These are phyloP conservation scores for Dryococelus australis DNA, from an alignment of 2,888 invertebrate species.

Conservation along the genomic window DNA sequence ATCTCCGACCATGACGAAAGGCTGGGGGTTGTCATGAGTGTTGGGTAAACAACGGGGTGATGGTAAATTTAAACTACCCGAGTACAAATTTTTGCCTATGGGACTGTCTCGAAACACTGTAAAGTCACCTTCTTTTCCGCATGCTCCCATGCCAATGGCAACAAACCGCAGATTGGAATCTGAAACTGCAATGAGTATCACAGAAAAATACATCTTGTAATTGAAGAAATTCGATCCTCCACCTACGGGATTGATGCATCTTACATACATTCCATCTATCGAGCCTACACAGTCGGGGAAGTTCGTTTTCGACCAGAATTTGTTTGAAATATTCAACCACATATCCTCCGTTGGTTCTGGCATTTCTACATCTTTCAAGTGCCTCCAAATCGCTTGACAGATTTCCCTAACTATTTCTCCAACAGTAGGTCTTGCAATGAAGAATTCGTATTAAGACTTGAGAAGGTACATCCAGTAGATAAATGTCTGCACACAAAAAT, in stretches of 20 bases:
- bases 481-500: neutral
- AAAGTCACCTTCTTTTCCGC: neutral
- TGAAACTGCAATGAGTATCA: neutral
- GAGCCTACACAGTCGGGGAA: neutral
- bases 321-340: neutral
- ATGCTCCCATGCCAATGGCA: neutral
- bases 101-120: neutral
- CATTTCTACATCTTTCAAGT: neutral
- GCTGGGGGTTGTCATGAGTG: too few relatives aligned
- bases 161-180: too few relatives aligned
- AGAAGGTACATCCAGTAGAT: neutral
- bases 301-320: neutral
- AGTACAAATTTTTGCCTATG: neutral
- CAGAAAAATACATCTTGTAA: neutral
- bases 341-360: neutral
- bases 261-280: neutral
- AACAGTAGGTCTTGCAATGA: neutral
- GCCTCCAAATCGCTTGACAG: neutral
- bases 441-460: neutral
- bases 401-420: neutral
- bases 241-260: neutral
- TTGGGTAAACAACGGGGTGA: too few relatives aligned
- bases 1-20: neutral
- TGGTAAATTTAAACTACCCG: too few relatives aligned
- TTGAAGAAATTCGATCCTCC: neutral